These are phyloP conservation scores for Drosophila setosimentum DNA, from an alignment of 2,888 invertebrate species.

Conservation along the genomic window DNA sequence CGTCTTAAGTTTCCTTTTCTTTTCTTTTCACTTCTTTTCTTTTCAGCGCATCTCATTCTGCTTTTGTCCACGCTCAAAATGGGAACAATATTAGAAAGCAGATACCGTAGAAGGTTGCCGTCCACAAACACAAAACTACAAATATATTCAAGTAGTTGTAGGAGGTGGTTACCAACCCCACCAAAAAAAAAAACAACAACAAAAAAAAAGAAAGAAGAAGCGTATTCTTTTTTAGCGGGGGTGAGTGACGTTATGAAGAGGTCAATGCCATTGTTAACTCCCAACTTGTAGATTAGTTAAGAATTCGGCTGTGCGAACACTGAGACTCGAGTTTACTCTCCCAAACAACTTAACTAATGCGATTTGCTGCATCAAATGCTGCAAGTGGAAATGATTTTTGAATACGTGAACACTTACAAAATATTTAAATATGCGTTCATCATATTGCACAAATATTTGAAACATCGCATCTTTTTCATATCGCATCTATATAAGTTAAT, in stretches of 20 bases:
- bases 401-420: too few relatives aligned
- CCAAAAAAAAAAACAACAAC: not conserved
- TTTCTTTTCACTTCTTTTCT: constrained; percentile 36
- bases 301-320: not conserved
- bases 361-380: not conserved
- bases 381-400: not conserved
- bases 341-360: not conserved
- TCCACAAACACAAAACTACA: constrained; percentile 28
- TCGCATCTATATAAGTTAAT: not conserved
- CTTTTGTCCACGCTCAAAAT: constrained; percentile 52
- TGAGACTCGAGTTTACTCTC: not conserved
- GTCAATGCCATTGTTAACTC: constrained; percentile 35
- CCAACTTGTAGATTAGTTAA: constrained; percentile 7
- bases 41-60: constrained; percentile 28
- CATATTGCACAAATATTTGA: not conserved
- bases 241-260: constrained; percentile 2
- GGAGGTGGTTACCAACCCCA: constrained; percentile 54
- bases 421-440: not conserved
- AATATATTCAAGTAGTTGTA: not conserved
- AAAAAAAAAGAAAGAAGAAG: not conserved
- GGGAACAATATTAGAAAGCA: constrained; percentile 62
- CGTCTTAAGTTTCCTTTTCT: constrained; percentile 80
- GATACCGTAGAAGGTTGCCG: constrained; percentile 62
- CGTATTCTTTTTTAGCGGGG: not conserved
- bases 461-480: not conserved